A percentile compares a stretch with the other conserved stretches of the same genome.
These are phyloP conservation scores for Dendronephthya gigantea DNA, from an alignment of 64 coral and sea anemone genomes.

Conservation along the genomic window DNA sequence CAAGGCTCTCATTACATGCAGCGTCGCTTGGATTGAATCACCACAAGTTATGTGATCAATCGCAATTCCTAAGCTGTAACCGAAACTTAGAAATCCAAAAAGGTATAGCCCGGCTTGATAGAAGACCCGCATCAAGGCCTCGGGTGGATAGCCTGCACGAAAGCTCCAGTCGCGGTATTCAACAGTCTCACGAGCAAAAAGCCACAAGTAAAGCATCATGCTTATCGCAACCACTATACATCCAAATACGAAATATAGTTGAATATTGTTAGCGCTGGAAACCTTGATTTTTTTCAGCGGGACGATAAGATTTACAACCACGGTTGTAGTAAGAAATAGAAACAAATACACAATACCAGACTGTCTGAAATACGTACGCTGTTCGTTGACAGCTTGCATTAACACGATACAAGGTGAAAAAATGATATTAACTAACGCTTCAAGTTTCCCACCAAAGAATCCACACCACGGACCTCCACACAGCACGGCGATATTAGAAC, in stretches of 20 bases:
- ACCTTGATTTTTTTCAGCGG: not conserved
- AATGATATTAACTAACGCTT: not conserved
- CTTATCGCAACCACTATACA: not conserved
- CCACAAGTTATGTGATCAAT: not conserved
- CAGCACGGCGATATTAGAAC: not conserved
- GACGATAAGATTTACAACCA: not conserved
- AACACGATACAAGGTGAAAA: not conserved
- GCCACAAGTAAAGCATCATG: not conserved
- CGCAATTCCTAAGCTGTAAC: not conserved
- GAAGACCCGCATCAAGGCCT: not conserved
- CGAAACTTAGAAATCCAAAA: not conserved
- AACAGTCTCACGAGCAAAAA: not conserved
- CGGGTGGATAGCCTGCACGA: not conserved
- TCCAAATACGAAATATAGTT: not conserved
- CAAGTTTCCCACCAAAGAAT: not conserved
- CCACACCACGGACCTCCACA: not conserved
- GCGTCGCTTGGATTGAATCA: not conserved
- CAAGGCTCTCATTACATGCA: not conserved
- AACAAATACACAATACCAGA: not conserved
- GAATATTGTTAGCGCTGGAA: not conserved
- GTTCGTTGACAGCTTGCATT: not conserved
- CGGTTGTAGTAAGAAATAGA: not conserved
- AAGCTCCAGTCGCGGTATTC: too few relatives aligned
- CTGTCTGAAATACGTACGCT: not conserved
- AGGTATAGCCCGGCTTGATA: not conserved